Base-by-base conservation (phyloP, 1,140 invertebrate species). In the Eupristina koningsbergeri region DNA sequence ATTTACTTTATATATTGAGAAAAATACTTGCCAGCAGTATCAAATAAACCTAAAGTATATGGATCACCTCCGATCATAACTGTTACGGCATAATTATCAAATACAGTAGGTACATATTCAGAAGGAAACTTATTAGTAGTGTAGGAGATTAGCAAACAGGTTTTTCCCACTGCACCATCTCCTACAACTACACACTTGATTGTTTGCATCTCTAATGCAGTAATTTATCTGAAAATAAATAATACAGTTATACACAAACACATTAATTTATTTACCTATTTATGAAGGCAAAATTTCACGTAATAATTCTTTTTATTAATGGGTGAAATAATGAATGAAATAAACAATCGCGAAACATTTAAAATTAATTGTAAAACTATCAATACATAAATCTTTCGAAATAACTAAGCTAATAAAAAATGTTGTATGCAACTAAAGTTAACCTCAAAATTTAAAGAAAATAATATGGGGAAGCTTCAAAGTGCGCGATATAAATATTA, bases 121-220 rank as follows among this genome's bases (percentile, higher is more conserved):
- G 98, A 98, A 77, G 98, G 98, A 92, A 99, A 99, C 93, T 98
- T 98, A 90, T 98, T 98, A 75, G 97, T 98, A 84, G 97, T 98
- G 91, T 99, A 99, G 29, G 96, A 96, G 88, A 97, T 97, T 26
- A 98, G 93, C 36, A 98, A 93, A 91, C 97, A 98, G 1, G 98
- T 99, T 94, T 99, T 99, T 94, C 98, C 98, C 36, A 99, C 98
- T 71, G 98, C 98, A 89, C 98, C 98, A 93, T 98, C 98, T 29
- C 98, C 98, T 71, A 99, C 98, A 82, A 99, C 98, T 84, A 99
- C 98, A 94, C 98, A 99, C 93, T 99, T 99, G 90, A 99, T 99
- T 73, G 98, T 99, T 94, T 99, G 98, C 98, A 99, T 99, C 85
- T 91, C 94, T 76, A 85, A 79, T 94, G 75, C 58, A 64, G 36